Evolutionary conservation across 1,140 invertebrate species (phyloP), one percentile per base, ranked within the genome.

Genomic region (Panagrolaimus sp.): DNA sequence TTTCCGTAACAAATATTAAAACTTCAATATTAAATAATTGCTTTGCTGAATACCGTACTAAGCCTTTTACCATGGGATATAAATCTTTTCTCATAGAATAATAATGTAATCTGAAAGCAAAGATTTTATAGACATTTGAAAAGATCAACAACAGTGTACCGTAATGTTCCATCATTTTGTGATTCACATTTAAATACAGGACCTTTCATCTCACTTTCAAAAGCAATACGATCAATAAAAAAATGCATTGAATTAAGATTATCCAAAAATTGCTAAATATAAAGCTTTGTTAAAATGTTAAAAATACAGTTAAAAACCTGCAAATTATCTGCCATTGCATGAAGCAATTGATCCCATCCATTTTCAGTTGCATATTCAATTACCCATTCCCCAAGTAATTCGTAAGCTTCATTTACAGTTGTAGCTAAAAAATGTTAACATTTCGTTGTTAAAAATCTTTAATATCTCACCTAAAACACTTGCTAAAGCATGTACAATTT

Each of bases 41-140:
- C 16, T 70, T 68, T 27, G 81, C 81, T 1, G 81, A 80, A 53
- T 78, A 63, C 31, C 73, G 63, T 8, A 83, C 72, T 11, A 82
- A 65, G 3, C 82, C 84, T 72, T 82, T 79, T 8, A 84, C 84
- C 63, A 85, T 81, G 7, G 84, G 83, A 69, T 84, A 84, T 1
- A 85, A 72, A 0, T 84, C 84, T 16, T 73, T 77, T 44, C 84
- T 63, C 16, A 72, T 75, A 5, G 83, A 84, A 69, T 84, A 85
- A 68, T 85, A 85, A 72, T 85, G 84, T 8, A 78, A 65, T 45
- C 69, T 70, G 4, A 57, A 53, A 2, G 20, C 9, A 11, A 53
- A 38, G 31, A 14, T n/a, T n/a, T 53, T 9, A 4, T 23, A 53
- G 9, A 20, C n/a, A n/a, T n/a, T n/a, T n/a, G n/a, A 53, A 53